phyloP scores from a whole-genome alignment of 1,140 invertebrate species.

The Phenacoccus solenopsis region DNA sequence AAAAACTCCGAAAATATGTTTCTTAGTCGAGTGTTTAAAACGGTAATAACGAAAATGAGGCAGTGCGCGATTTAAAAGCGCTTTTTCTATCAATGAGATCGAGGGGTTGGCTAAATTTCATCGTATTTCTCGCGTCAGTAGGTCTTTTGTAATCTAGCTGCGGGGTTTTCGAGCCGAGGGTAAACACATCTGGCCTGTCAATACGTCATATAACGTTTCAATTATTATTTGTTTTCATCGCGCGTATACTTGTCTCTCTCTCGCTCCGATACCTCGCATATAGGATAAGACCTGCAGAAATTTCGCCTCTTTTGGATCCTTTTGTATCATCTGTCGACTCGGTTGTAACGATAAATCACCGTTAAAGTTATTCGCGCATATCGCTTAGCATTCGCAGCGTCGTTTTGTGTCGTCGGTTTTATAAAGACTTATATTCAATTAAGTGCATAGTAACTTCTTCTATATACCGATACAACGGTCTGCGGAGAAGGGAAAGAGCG shows the following conservation, averaged over 20 bases:
- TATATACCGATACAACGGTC: too few relatives aligned
- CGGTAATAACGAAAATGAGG: slow-evolving; percentile 13
- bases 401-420: too few relatives aligned
- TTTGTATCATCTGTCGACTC: slow-evolving; percentile 14
- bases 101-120: slow-evolving; percentile 11
- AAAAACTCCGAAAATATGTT: slow-evolving; percentile 10
- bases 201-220: slow-evolving; percentile 17
- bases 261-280: neutral
- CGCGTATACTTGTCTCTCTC: neutral
- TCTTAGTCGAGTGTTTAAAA: slow-evolving; percentile 13
- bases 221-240: slow-evolving; percentile 17
- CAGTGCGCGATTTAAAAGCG: neutral
- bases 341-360: slow-evolving; percentile 15
- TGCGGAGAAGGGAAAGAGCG: neutral
- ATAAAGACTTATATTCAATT: neutral
- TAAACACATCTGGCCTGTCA: slow-evolving; percentile 17
- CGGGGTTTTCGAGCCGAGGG: slow-evolving; percentile 6
- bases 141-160: slow-evolving; percentile 4
- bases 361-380: slow-evolving; percentile 10
- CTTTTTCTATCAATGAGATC: slow-evolving; percentile 4
- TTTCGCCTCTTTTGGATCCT: neutral
- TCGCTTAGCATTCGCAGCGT: neutral
- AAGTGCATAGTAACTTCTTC: neutral
- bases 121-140: slow-evolving; percentile 12
- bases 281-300: slow-evolving; percentile 7